These are phyloP conservation scores for Meloe dianella DNA, from an alignment of 2,888 invertebrate species.

Conservation along the genomic window DNA sequence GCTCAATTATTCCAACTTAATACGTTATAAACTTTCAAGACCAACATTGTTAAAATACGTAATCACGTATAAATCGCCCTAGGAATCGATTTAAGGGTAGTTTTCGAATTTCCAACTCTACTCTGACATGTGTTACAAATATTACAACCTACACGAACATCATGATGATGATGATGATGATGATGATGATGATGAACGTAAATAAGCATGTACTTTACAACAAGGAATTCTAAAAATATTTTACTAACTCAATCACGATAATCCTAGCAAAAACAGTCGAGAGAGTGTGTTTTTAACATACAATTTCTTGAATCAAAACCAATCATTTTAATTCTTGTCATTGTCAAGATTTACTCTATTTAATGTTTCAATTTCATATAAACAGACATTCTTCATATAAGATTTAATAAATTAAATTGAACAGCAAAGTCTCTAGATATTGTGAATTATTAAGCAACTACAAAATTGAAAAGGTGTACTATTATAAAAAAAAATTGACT, in stretches of 20 bases:
- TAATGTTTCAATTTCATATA: not conserved
- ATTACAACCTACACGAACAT: too few species aligned
- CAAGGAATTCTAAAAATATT: too few species aligned
- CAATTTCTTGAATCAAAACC: not conserved
- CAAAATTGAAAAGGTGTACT: too few species aligned
- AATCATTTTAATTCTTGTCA: not conserved
- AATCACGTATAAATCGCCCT: conserved; percentile 26
- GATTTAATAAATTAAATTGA: not conserved
- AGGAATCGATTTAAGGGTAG: conserved; percentile 22
- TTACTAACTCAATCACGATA: too few species aligned
- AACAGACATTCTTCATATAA: not conserved
- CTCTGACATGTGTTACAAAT: not conserved
- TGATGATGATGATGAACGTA: not conserved
- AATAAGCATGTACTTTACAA: not conserved
- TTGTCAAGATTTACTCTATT: not conserved
- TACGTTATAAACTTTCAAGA: conserved; percentile 20
- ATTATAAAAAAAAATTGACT: too few species aligned
- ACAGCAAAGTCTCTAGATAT: not conserved
- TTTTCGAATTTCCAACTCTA: not conserved
- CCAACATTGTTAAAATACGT: conserved; percentile 21
- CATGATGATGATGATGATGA: not conserved
- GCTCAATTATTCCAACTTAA: not conserved
- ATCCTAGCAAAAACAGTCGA: too few species aligned
- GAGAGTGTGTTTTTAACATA: too few species aligned
- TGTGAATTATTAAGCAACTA: not conserved